Evolutionary conservation across 2,888 invertebrate species (phyloP), one percentile per base, ranked within the genome.

Genomic region (Drosophila dives): DNA sequence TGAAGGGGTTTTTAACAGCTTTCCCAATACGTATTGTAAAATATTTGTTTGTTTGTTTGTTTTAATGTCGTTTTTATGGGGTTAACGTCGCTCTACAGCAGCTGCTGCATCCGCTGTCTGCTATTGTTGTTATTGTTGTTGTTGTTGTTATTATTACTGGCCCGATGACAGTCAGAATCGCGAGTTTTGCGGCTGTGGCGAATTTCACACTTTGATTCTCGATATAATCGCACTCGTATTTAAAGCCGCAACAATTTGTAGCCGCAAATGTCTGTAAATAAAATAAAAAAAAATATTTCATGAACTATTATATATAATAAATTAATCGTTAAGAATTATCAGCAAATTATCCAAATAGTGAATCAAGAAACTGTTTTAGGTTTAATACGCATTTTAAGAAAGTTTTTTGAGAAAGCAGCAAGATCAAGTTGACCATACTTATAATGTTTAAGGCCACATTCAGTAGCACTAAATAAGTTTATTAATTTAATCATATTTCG

Each of bases 1-100:
- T 66, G 60, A 64, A 64, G 55, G 72, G 69, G 62, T 64, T 77
- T 77, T 72, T 72, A 77, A 77, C 77, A 81, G 82, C 73, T 81
- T 77, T 81, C 51, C 66, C 78, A 77, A 81, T 81, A 56, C 61
- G 60, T 63, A 66, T 62, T 56, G 42, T 66, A 49, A 60, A 68
- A 53, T 76, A 77, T 72, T 66, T 76, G 61, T 67, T 64, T 68
- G 55, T 62, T 74, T 75, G 72, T 67, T 67, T 77, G 77, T 75
- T 83, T 83, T 72, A 80, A 83, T 80, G 77, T 81, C 62, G 73
- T 72, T 83, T 80, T 83, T 80, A 84, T 83, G 63, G 73, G 63
- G 81, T 73, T 84, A 71, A 81, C 64, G 77, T 77, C 67, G 77
- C 82, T 64, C 64, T 77, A 72, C 67, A 77, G 50, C 61, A 71